Evolutionary conservation across 1,140 invertebrate genomes (phyloP).

Genomic region (Alviniconcha marisindica): DNA sequence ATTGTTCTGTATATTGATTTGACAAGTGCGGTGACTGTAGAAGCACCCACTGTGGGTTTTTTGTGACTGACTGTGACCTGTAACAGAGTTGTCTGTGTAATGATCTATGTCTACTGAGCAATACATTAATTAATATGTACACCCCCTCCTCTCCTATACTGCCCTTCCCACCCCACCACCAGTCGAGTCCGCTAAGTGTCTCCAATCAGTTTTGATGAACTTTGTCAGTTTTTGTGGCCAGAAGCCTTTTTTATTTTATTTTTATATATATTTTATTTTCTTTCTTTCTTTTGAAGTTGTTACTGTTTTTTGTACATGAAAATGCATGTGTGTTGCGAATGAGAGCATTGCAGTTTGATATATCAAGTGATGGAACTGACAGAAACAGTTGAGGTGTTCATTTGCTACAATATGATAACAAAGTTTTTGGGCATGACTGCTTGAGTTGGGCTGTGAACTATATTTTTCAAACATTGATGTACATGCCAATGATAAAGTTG

Average conservation of each 20-base stretch:
- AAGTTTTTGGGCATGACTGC: slow-evolving; percentile 10
- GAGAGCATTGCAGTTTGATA: no score
- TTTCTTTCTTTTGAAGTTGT: neutral
- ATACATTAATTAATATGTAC: slow-evolving; percentile 13
- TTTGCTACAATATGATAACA: no score
- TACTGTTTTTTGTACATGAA: neutral
- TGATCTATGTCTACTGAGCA: slow-evolving; percentile 23
- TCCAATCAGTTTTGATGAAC: neutral
- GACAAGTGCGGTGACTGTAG: neutral
- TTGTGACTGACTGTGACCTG: no score
- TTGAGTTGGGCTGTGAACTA: neutral
- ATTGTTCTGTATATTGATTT: slow-evolving; percentile 28
- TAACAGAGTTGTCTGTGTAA: neutral
- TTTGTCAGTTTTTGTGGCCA: neutral
- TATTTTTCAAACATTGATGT: slow-evolving; percentile 4
- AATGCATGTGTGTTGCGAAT: neutral
- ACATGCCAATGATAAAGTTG: neutral
- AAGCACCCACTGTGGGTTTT: neutral
- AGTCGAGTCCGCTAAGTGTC: slow-evolving; percentile 11
- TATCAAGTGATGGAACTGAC: no score
- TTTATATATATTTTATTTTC: neutral
- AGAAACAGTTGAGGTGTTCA: neutral
- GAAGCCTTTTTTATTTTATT: neutral
- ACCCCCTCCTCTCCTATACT: neutral
- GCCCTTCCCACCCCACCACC: no score